Evolutionary conservation across 2,888 invertebrate species (phyloP).

Genomic region (Phlogophora meticulosa): DNA sequence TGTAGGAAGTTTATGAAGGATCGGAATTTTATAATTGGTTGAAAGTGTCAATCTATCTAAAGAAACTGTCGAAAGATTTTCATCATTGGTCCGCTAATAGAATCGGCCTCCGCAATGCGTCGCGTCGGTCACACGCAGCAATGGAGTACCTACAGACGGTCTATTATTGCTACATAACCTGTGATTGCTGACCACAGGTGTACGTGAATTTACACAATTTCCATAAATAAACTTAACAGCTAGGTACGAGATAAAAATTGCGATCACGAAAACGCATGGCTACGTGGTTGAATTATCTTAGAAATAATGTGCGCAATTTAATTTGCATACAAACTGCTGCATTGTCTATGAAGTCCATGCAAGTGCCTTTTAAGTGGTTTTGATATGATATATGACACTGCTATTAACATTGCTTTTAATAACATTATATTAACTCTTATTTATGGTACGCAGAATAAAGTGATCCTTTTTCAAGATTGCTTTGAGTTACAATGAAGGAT

Average conservation of each 20-base stretch:
- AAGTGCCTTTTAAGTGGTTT: conserved; percentile 47
- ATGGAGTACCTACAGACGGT: conserved; percentile 25
- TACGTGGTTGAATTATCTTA: conserved; percentile 37
- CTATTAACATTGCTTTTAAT: conserved; percentile 35
- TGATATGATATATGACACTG: conserved; percentile 54
- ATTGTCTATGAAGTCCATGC: conserved; percentile 68
- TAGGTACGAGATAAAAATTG: conserved; percentile 52
- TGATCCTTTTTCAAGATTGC: neutral
- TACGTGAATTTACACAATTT: conserved; percentile 56
- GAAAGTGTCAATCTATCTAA: conserved; percentile 27
- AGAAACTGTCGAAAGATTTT: conserved; percentile 51
- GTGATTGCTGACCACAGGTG: conserved; percentile 58
- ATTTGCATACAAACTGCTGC: conserved; percentile 72
- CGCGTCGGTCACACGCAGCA: conserved; percentile 53
- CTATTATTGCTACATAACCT: conserved; percentile 66
- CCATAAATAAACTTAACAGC: conserved; percentile 58
- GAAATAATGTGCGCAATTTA: conserved; percentile 61
- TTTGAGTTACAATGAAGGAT: neutral
- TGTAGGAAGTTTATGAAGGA: conserved; percentile 21
- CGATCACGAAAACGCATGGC: conserved; percentile 43
- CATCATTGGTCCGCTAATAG: conserved; percentile 75
- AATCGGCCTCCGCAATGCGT: conserved; percentile 69
- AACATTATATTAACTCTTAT: conserved; percentile 21
- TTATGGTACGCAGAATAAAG: conserved; percentile 21
- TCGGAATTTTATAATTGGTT: neutral